A percentile compares a stretch with the other conserved stretches of the same genome.
Conservation (phyloP, 2,797 vertebrate genomes). For the Poliocrania exsul region DNA sequence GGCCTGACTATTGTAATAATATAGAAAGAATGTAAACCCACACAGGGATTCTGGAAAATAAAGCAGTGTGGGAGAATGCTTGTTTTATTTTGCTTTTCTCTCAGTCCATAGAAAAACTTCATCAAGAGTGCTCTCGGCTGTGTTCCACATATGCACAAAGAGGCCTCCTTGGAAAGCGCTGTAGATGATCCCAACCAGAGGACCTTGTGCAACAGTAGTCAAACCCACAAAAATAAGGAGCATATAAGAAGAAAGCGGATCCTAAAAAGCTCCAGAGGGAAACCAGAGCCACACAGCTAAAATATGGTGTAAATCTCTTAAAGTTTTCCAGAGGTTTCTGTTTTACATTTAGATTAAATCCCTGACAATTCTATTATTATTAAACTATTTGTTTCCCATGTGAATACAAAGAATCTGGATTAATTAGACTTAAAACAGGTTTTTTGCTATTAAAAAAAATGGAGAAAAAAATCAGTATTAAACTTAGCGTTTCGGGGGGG, state of each 20-base stretch:
- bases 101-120: not conserved
- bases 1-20: not conserved
- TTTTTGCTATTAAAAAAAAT: not conserved
- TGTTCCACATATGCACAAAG: not conserved
- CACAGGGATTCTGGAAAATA: not conserved
- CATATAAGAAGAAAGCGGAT: not conserved
- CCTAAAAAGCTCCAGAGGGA: not conserved
- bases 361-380: not conserved
- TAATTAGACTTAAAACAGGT: not conserved
- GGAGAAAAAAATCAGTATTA: not conserved
- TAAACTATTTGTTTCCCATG: not conserved
- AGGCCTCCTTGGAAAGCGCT: not conserved
- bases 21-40: not conserved
- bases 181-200: not conserved
- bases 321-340: not conserved
- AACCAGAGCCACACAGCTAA: not conserved
- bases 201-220: not conserved
- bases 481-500: not conserved
- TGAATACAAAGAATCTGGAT: not conserved
- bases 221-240: not conserved
- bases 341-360: not conserved
- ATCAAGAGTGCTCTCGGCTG: not conserved
- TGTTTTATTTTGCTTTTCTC: not conserved
- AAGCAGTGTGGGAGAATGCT: not conserved
- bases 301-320: not conserved